phyloP scores from a whole-genome alignment of 2,888 invertebrate genomes.

The Phymatocera aterrima region DNA sequence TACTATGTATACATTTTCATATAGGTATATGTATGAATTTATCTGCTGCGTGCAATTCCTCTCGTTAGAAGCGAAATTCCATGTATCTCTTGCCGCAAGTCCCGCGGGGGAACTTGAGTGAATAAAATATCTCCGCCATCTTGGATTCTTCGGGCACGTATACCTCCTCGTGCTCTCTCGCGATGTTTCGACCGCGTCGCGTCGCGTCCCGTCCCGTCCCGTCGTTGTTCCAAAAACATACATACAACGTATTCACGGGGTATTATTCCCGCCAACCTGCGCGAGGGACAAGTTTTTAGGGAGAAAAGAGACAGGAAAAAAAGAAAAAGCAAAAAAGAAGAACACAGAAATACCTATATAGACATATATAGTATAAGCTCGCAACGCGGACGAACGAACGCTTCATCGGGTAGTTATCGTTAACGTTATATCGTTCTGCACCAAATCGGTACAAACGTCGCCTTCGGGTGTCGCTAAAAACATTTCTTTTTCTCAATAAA shows the following conservation, averaged over 20 bases:
- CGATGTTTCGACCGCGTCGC: background rate
- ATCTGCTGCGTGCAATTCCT: no score
- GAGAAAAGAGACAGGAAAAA: no score
- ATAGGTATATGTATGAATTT: background rate
- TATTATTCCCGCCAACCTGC: background rate
- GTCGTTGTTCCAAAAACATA: slow-evolving; percentile 34
- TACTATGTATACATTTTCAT: background rate
- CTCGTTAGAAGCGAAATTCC: slow-evolving; percentile 70
- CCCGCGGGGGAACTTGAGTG: slow-evolving; percentile 58
- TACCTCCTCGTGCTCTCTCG: background rate
- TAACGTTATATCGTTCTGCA: slow-evolving; percentile 35
- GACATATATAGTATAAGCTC: background rate
- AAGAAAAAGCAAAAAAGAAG: no score
- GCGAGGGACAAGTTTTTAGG: slow-evolving; percentile 4
- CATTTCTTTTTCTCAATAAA: slow-evolving; percentile 38
- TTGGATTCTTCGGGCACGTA: slow-evolving; percentile 67
- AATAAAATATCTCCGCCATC: slow-evolving; percentile 69
- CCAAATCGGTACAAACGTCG: slow-evolving; percentile 34
- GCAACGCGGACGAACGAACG: background rate
- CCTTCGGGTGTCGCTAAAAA: slow-evolving; percentile 34
- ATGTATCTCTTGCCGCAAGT: slow-evolving; percentile 62
- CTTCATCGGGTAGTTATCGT: slow-evolving; percentile 18
- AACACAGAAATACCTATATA: background rate
- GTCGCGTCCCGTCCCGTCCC: no score
- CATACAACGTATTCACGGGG: background rate